Conservation (phyloP, 1,140 invertebrate species). For the Drosophila mauritiana region DNA sequence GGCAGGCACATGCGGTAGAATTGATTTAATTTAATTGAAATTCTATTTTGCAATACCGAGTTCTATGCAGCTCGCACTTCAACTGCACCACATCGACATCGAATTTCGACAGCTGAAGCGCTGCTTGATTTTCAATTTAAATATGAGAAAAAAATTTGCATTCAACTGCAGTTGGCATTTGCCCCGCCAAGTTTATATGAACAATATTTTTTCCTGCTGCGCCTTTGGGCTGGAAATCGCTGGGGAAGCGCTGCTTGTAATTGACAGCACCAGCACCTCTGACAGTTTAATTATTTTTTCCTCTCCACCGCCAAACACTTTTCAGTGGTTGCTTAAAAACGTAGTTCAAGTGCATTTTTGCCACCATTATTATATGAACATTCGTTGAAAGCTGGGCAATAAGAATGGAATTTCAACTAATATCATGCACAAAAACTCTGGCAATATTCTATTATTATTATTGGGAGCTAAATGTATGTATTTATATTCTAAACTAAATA, state of each 20-base stretch:
- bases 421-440: no score
- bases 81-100: constrained; percentile 28
- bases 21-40: constrained; percentile 61
- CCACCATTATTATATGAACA: not conserved
- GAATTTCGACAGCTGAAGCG: constrained; percentile 39
- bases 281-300: constrained; percentile 81
- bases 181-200: constrained; percentile 13
- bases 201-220: constrained; percentile 4
- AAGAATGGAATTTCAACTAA: no score
- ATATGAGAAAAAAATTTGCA: constrained; percentile 58
- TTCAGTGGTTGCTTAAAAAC: constrained; percentile 44
- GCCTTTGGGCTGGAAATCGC: constrained; percentile 26
- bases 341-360: constrained; percentile 34
- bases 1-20: constrained; percentile 21
- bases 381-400: not conserved
- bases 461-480: no score
- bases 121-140: constrained; percentile 72
- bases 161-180: constrained; percentile 59
- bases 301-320: constrained; percentile 13
- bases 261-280: constrained; percentile 56
- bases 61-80: constrained; percentile 47
- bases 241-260: constrained; percentile 37
- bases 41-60: constrained; percentile 26
- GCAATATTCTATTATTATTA: no score
- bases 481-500: no score